Evolutionary conservation across 2,113 vertebrate genomes (phyloP).

Genomic region (Lamprotornis superbus): DNA sequence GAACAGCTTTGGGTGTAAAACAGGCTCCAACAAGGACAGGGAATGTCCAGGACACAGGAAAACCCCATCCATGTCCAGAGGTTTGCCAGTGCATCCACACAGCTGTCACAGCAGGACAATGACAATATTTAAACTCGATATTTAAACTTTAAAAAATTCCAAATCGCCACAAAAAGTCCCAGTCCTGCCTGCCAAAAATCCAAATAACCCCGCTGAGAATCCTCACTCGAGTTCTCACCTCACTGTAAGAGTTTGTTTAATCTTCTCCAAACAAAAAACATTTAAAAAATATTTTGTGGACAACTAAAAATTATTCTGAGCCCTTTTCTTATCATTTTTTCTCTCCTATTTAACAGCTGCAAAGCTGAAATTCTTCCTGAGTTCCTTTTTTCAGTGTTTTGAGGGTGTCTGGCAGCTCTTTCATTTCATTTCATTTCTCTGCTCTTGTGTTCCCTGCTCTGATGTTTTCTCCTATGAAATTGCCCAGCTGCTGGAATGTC

Average conservation of each 20-base stretch:
- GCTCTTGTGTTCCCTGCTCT: not conserved
- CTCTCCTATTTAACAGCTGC: not conserved
- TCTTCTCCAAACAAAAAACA: not conserved
- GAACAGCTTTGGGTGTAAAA: not conserved
- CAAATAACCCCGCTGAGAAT: not conserved
- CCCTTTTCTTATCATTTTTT: not conserved
- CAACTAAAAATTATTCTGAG: not conserved
- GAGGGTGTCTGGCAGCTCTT: not conserved
- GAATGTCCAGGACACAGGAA: not conserved
- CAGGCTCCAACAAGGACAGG: not conserved
- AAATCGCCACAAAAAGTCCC: not conserved
- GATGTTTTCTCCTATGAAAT: not conserved
- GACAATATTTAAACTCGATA: not conserved
- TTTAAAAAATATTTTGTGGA: not conserved
- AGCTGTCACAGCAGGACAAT: not conserved
- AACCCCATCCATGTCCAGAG: accelerated
- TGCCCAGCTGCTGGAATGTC: not conserved
- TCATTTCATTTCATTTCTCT: not conserved
- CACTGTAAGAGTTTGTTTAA: not conserved
- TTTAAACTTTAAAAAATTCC: not conserved
- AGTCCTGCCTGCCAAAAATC: not conserved
- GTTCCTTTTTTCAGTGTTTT: not conserved
- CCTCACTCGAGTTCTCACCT: not conserved
- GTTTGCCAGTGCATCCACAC: not conserved
- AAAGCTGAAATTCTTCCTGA: not conserved